Evolutionary conservation across 2,888 invertebrate species (phyloP).

Genomic region (Psylliodes chrysocephalus): DNA sequence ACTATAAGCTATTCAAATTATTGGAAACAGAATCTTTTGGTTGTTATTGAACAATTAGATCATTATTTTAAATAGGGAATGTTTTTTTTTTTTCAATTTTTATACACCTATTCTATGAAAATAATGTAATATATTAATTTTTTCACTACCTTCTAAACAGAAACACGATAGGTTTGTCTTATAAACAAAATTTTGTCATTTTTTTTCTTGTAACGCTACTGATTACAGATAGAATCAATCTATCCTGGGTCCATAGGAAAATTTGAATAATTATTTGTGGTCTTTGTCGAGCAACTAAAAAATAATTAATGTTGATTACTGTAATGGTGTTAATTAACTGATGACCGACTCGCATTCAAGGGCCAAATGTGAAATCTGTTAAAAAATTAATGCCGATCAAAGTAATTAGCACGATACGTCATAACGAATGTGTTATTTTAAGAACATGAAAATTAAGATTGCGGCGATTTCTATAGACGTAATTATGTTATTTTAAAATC

Average conservation of each 20-base stretch:
- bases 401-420: conserved; percentile 23
- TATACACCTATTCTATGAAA: no score
- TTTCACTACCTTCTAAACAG: no score
- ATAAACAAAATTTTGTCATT: no score
- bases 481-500: no score
- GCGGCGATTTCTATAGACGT: no score
- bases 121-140: no score
- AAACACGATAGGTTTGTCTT: no score
- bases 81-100: no score
- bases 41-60: no score
- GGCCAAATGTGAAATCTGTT: conserved; percentile 34
- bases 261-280: conserved; percentile 31
- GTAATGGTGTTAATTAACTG: conserved; percentile 45
- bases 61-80: no score
- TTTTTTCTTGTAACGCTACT: not conserved
- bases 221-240: conserved; percentile 55
- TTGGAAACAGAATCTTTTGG: no score
- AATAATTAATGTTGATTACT: conserved; percentile 44
- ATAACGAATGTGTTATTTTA: conserved; percentile 24
- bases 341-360: conserved; percentile 29
- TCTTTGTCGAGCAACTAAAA: conserved; percentile 37
- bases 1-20: no score
- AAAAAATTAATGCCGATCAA: conserved; percentile 21
- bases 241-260: conserved; percentile 54
- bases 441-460: not conserved